These are phyloP conservation scores for Sycobia sp. DNA, from an alignment of 1,140 invertebrate genomes.

Conservation along the genomic window DNA sequence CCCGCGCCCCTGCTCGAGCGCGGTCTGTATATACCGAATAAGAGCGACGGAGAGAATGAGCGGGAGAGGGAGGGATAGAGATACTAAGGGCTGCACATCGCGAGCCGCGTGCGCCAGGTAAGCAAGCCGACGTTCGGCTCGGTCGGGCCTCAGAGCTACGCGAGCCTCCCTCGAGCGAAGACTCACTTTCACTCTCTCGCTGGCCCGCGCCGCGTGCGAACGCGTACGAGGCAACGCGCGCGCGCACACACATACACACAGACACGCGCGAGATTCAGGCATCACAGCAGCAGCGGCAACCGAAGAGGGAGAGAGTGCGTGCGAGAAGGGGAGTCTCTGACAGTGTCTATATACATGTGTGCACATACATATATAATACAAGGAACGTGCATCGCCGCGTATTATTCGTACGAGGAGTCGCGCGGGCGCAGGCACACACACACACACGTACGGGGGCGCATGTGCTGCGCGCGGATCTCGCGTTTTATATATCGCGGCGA, in stretches of 20 bases:
- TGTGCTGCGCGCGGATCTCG: too few relatives aligned
- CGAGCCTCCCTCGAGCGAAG: slow-evolving; percentile 61
- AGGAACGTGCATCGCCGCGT: too few relatives aligned
- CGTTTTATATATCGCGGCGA: slow-evolving; percentile 30
- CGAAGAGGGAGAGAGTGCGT: too few relatives aligned
- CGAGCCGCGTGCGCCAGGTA: too few relatives aligned
- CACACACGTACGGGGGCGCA: too few relatives aligned
- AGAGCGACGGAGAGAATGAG: slow-evolving; percentile 27
- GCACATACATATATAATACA: too few relatives aligned
- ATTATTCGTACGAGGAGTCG: too few relatives aligned
- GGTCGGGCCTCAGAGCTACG: slow-evolving; percentile 58
- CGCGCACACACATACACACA: neutral
- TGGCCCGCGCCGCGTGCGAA: slow-evolving; percentile 4
- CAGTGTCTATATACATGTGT: too few relatives aligned
- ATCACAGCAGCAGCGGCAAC: too few relatives aligned
- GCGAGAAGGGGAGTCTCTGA: too few relatives aligned
- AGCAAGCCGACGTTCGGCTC: too few relatives aligned
- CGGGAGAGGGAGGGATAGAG: slow-evolving; percentile 7
- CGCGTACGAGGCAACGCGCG: neutral
- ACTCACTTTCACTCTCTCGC: slow-evolving; percentile 60
- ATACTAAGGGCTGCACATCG: slow-evolving; percentile 58
- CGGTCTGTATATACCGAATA: neutral
- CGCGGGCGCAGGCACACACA: too few relatives aligned
- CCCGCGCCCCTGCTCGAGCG: neutral
- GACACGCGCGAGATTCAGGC: neutral